Evolutionary conservation across 2,113 vertebrate genomes (phyloP).

Genomic region (Dipodomys merriami): DNA sequence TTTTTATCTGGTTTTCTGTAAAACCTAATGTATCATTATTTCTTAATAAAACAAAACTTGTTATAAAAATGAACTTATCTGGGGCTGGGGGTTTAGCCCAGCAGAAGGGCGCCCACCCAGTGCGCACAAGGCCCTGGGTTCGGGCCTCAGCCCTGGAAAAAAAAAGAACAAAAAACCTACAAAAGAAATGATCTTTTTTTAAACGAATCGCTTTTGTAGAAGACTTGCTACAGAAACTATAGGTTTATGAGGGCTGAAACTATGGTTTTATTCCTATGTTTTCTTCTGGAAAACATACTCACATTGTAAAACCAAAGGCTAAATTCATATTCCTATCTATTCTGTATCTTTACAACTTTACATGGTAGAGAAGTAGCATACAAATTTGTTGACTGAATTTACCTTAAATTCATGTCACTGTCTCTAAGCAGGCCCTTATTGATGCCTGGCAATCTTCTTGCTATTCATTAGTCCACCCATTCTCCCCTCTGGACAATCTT

Average conservation of each 20-base stretch:
- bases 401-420: neutral
- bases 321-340: neutral
- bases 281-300: constrained; percentile 31
- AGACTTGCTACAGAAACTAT: neutral
- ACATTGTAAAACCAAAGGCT: neutral
- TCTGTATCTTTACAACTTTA: neutral
- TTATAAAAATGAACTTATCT: neutral
- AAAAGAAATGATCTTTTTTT: neutral
- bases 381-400: neutral
- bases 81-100: too few species aligned
- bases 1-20: neutral
- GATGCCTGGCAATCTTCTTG: neutral
- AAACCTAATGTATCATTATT: neutral
- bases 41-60: constrained; percentile 9
- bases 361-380: neutral
- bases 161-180: too few species aligned
- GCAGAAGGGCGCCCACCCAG: too few species aligned
- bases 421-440: neutral
- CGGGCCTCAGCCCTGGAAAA: too few species aligned
- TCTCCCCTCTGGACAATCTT: neutral
- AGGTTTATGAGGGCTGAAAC: neutral
- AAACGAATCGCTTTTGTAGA: constrained; percentile 21
- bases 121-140: too few species aligned
- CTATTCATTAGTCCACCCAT: neutral
- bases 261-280: constrained; percentile 11